phyloP scores from a whole-genome alignment of 2,113 vertebrate species.

The Calonectris borealis region DNA sequence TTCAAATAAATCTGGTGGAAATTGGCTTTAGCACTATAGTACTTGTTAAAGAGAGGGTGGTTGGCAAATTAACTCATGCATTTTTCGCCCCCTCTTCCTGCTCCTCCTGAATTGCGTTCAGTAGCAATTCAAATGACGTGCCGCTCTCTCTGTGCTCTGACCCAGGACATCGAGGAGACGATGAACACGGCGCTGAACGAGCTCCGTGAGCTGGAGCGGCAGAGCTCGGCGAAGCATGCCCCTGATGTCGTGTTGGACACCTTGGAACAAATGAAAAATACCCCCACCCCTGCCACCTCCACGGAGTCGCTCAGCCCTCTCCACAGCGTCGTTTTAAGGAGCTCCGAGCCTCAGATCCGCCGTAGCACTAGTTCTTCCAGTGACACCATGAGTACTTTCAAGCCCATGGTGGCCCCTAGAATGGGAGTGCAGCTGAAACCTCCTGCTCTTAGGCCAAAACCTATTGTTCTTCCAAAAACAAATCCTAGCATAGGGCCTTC shows the following conservation, averaged over 20 bases:
- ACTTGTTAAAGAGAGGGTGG: neutral
- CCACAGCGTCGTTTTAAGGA: conserved; percentile 80
- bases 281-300: conserved; percentile 78
- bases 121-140: neutral
- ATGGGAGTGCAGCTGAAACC: conserved; percentile 98
- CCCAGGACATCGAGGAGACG: conserved; percentile 96
- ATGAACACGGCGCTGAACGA: conserved; percentile 98
- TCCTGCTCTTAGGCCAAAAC: conserved; percentile 93
- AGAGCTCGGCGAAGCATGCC: conserved; percentile 93
- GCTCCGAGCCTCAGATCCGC: conserved; percentile 85
- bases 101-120: neutral
- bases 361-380: conserved; percentile 93
- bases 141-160: conserved; percentile 9
- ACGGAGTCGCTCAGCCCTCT: conserved; percentile 88
- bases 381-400: conserved; percentile 96
- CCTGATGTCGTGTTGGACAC: conserved; percentile 97
- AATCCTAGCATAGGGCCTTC: conserved; percentile 82
- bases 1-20: neutral
- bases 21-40: neutral
- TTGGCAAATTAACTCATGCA: neutral
- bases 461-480: conserved; percentile 91
- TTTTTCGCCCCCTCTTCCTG: neutral
- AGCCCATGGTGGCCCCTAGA: conserved; percentile 88
- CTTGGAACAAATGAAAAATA: conserved; percentile 89
- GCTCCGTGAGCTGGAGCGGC: conserved; percentile 93